Conservation (phyloP, 2,797 vertebrate genomes). For the Sarcophilus harrisii region DNA sequence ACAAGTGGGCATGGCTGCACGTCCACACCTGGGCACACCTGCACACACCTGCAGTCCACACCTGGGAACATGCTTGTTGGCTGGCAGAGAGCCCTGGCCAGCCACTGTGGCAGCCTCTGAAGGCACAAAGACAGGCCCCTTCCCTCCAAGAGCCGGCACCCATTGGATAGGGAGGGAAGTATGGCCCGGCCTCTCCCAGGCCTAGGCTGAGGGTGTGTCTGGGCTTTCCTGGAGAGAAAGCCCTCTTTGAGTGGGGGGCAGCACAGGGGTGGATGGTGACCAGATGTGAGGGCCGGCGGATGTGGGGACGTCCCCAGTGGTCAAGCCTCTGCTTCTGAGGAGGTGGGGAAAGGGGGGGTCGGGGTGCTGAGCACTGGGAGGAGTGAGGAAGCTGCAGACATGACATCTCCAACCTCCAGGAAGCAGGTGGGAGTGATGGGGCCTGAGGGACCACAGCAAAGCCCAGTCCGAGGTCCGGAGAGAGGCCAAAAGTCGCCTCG, state of each 20-base stretch:
- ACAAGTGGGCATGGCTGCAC: no score
- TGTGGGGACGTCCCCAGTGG: neutral
- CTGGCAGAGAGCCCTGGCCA: no score
- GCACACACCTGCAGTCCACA: no score
- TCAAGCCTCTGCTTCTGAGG: neutral
- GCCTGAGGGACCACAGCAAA: neutral
- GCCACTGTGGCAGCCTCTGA: neutral
- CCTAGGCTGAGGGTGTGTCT: no score
- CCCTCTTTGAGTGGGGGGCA: no score
- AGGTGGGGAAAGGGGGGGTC: neutral
- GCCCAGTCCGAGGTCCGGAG: neutral
- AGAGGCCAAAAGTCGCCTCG: neutral
- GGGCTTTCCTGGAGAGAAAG: no score
- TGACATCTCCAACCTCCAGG: neutral
- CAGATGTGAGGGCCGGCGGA: neutral
- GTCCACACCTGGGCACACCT: no score
- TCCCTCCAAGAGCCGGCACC: neutral
- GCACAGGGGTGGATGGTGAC: no score
- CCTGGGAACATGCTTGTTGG: neutral
- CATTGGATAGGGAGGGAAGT: no score
- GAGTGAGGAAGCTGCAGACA: neutral
- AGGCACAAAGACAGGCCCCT: neutral
- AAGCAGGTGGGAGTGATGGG: neutral
- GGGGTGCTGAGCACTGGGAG: neutral
- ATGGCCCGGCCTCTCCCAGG: no score